Conservation (phyloP, 2,113 vertebrate genomes). For the Hippocampus mohnikei region DNA sequence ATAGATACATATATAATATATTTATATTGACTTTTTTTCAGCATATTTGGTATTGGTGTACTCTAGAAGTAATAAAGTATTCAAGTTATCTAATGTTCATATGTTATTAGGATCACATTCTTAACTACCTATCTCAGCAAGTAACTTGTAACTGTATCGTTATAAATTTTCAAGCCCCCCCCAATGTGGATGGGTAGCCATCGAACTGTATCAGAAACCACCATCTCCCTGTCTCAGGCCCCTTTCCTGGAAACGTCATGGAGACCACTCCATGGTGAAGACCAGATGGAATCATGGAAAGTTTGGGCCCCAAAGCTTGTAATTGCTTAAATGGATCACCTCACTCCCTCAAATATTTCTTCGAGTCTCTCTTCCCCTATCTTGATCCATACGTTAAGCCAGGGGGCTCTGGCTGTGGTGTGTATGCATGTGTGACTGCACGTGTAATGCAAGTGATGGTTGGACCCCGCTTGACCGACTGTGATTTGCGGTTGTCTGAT, state of each 20-base stretch:
- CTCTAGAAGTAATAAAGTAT: too few species aligned
- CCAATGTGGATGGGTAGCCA: conserved; percentile 25
- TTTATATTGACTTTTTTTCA: too few species aligned
- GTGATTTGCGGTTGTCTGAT: conserved; percentile 51
- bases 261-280: conserved; percentile 55
- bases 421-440: conserved; percentile 34
- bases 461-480: conserved; percentile 24
- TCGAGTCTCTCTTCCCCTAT: conserved; percentile 34
- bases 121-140: too few species aligned
- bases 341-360: conserved; percentile 37
- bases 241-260: conserved; percentile 58
- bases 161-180: too few species aligned
- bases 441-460: conserved; percentile 8
- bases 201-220: conserved; percentile 55
- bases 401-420: conserved; percentile 28
- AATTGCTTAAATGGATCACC: conserved; percentile 63
- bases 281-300: conserved; percentile 70
- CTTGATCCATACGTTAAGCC: conserved; percentile 35
- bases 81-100: too few species aligned
- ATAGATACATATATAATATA: too few species aligned
- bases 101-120: too few species aligned
- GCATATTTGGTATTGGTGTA: too few species aligned
- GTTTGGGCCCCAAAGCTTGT: conserved; percentile 41
- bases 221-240: conserved; percentile 42
- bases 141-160: too few species aligned